phyloP scores from a whole-genome alignment of 1,140 invertebrate species.

The Cydia pomonella region DNA sequence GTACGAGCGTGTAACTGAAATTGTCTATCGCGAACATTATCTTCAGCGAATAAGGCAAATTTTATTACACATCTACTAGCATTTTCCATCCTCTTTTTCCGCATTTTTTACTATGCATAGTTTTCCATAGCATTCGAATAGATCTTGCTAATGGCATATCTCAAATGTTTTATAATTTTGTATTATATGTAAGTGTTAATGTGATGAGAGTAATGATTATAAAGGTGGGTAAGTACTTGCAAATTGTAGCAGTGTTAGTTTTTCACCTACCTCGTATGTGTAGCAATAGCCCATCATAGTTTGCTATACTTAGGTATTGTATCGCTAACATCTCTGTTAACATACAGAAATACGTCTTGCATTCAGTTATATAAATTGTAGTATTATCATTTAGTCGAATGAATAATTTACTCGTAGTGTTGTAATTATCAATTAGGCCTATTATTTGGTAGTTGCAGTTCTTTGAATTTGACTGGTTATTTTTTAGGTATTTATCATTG shows the following conservation, averaged over 20 bases:
- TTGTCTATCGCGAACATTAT: not conserved
- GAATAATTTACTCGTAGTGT: not conserved
- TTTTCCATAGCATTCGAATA: not conserved
- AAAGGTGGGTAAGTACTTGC: too few relatives aligned
- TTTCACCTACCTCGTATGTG: too few relatives aligned
- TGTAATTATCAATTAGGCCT: not conserved
- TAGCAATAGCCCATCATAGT: too few relatives aligned
- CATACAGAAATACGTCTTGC: too few relatives aligned
- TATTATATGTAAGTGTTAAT: too few relatives aligned
- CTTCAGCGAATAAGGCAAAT: constrained; percentile 2
- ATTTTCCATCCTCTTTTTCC: constrained; percentile 17
- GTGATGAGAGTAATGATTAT: too few relatives aligned
- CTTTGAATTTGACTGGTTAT: not conserved
- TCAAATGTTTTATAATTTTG: not conserved
- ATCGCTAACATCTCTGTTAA: too few relatives aligned
- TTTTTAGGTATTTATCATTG: not conserved
- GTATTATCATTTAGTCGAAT: not conserved
- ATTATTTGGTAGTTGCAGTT: not conserved
- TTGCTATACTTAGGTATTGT: too few relatives aligned
- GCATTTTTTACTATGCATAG: not conserved
- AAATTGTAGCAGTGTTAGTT: not conserved
- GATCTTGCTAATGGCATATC: not conserved
- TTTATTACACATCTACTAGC: not conserved
- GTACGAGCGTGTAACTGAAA: not conserved
- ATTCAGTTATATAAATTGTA: not conserved